Evolutionary conservation across 1,140 invertebrate genomes (phyloP).

Genomic region (Ooceraea biroi): DNA sequence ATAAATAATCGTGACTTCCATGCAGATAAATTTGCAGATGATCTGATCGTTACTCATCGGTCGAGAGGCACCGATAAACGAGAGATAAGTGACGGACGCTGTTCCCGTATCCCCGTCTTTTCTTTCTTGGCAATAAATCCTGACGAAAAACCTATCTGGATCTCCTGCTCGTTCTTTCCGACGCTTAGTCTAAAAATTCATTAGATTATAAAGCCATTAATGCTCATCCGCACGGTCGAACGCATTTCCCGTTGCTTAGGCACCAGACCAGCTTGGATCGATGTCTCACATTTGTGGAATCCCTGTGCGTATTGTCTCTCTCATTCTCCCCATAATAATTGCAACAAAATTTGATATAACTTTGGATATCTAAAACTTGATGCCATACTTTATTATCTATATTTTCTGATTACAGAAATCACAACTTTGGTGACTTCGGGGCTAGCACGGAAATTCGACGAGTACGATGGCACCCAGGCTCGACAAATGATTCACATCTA

Average conservation of each 20-base stretch:
- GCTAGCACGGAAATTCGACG: conserved; percentile 88
- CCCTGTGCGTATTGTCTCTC: background rate
- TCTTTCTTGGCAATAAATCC: conserved; percentile 81
- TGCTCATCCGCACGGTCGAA: conserved; percentile 80
- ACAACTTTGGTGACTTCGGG: conserved; percentile 88
- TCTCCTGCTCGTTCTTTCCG: conserved; percentile 72
- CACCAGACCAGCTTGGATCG: conserved; percentile 59
- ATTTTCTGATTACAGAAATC: conserved; percentile 84
- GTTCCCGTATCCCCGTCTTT: conserved; percentile 70
- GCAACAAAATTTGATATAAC: background rate
- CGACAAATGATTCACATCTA: conserved; percentile 91
- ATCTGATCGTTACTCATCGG: conserved; percentile 14
- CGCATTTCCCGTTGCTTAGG: conserved; percentile 64
- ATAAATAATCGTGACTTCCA: conserved; percentile 16
- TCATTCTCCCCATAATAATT: background rate
- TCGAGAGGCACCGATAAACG: conserved; percentile 72
- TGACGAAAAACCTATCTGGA: conserved; percentile 76
- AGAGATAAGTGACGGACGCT: conserved; percentile 77
- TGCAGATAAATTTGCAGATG: conserved; percentile 26
- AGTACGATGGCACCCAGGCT: conserved; percentile 94
- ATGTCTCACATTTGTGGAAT: conserved; percentile 31
- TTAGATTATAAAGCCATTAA: conserved; percentile 85
- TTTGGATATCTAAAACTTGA: background rate
- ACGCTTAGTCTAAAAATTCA: conserved; percentile 83
- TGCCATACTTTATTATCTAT: background rate